Percentiles rank a stretch among this genome's conserved stretches.
Conservation (phyloP, 2,888 invertebrate genomes). For the Drosophila setosimentum region DNA sequence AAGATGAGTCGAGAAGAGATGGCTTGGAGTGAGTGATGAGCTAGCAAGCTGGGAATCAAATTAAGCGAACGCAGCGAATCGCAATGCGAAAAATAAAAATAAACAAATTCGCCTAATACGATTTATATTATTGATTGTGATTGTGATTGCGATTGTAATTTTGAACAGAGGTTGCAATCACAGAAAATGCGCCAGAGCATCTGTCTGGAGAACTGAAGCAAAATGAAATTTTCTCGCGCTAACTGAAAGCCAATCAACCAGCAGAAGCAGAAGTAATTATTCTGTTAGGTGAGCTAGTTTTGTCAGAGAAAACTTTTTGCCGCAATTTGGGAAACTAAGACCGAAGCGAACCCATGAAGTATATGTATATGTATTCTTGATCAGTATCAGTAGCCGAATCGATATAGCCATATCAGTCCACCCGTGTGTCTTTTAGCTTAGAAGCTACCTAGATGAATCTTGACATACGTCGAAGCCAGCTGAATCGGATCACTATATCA, state of each 20-base stretch:
- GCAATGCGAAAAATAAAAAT: constrained; percentile 25
- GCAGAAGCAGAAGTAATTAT: background rate
- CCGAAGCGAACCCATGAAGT: background rate
- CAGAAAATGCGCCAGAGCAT: background rate
- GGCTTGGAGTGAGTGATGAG: background rate
- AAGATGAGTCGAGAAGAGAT: constrained; percentile 1
- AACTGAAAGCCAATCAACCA: background rate
- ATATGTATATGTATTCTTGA: background rate
- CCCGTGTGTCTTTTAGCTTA: background rate
- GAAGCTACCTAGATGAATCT: background rate
- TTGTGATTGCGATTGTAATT: constrained; percentile 34
- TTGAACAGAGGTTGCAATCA: background rate
- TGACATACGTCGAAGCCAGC: background rate
- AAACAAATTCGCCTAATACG: constrained; percentile 54
- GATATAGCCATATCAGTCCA: too few relatives aligned
- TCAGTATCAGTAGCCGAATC: background rate
- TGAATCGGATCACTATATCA: background rate
- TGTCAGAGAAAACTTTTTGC: background rate
- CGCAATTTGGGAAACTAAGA: background rate
- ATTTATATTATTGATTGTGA: constrained; percentile 57
- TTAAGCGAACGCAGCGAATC: constrained; percentile 54
- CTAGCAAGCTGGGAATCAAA: constrained; percentile 38
- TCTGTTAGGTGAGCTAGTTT: background rate
- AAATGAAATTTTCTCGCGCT: background rate
- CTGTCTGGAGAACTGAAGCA: background rate